Percentiles rank a stretch among this genome's conserved stretches.
Evolutionary conservation across 2,113 vertebrate species (phyloP).

Genomic region (Rousettus leschenaultii): DNA sequence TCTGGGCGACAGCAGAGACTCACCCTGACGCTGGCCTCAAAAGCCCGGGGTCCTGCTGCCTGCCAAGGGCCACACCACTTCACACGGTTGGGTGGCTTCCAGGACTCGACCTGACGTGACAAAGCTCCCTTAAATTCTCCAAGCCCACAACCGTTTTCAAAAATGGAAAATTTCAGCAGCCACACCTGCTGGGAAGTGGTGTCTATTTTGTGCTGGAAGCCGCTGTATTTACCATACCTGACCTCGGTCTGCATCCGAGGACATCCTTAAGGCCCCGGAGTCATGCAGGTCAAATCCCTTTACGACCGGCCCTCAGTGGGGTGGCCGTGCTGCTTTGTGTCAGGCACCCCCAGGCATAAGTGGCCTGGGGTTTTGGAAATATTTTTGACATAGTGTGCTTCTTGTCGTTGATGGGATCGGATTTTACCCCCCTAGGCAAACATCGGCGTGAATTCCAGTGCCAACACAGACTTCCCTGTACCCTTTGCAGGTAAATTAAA

Average conservation of each 20-base stretch:
- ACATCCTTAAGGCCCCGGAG: neutral
- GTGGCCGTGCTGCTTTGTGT: neutral
- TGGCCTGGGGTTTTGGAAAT: neutral
- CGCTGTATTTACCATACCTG: slow-evolving; percentile 18
- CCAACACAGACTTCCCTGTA: neutral
- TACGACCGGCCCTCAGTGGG: neutral
- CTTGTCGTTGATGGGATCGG: neutral
- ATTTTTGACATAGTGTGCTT: neutral
- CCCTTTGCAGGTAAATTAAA: neutral
- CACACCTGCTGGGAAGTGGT: slow-evolving; percentile 35
- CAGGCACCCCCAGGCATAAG: neutral
- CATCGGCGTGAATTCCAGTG: neutral
- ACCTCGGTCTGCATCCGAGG: neutral
- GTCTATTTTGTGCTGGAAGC: neutral
- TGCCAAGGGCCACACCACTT: neutral
- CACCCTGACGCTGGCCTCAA: neutral
- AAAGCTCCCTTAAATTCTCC: neutral
- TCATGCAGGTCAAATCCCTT: neutral
- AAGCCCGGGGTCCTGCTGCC: neutral
- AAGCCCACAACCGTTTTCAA: neutral
- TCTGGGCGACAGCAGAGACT: neutral
- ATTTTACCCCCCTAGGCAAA: neutral
- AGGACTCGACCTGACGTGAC: neutral
- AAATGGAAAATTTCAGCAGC: slow-evolving; percentile 15
- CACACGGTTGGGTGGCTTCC: neutral